phyloP scores from a whole-genome alignment of 1,140 invertebrate species.

The Popillia japonica region DNA sequence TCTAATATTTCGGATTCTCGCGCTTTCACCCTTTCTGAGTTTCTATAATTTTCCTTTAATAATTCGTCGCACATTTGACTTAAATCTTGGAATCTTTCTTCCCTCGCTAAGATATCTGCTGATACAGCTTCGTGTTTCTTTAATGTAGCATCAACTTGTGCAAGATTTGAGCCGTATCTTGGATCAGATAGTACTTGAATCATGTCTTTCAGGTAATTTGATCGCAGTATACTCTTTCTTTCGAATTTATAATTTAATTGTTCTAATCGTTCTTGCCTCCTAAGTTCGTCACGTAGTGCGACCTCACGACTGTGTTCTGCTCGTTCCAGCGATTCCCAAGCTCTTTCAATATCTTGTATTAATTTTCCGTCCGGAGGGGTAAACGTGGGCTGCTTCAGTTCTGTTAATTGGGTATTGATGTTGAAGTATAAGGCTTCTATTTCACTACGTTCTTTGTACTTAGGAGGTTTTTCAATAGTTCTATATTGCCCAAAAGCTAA shows the following conservation, averaged over 20 bases:
- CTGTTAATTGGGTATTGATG: slow-evolving; percentile 96
- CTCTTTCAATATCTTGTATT: slow-evolving; percentile 91
- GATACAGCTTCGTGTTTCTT: slow-evolving; percentile 99
- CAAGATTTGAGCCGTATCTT: slow-evolving; percentile 87
- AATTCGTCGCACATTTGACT: slow-evolving; percentile 91
- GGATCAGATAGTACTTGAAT: slow-evolving; percentile 94
- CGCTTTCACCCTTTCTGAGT: slow-evolving; percentile 80
- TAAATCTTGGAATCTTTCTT: slow-evolving; percentile 93
- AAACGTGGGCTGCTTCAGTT: slow-evolving; percentile 89
- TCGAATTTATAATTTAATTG: slow-evolving; percentile 96
- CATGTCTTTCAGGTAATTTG: slow-evolving; percentile 98
- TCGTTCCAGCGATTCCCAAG: slow-evolving; percentile 92
- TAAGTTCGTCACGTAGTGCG: slow-evolving; percentile 88
- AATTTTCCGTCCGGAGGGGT: slow-evolving; percentile 89
- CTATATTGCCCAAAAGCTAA: slow-evolving; percentile 94
- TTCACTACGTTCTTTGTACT: slow-evolving; percentile 96
- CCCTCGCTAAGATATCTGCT: slow-evolving; percentile 93
- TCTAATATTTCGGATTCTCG: slow-evolving; percentile 87
- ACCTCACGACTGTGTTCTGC: slow-evolving; percentile 95
- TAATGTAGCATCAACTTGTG: slow-evolving; percentile 95
- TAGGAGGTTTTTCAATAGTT: slow-evolving; percentile 97
- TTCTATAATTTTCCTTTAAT: slow-evolving; percentile 91
- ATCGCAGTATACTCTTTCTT: slow-evolving; percentile 89
- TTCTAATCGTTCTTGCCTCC: slow-evolving; percentile 93
- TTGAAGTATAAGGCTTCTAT: slow-evolving; percentile 97